These are phyloP conservation scores for Carollia perspicillata DNA, from an alignment of 2,113 vertebrate genomes.

Conservation along the genomic window DNA sequence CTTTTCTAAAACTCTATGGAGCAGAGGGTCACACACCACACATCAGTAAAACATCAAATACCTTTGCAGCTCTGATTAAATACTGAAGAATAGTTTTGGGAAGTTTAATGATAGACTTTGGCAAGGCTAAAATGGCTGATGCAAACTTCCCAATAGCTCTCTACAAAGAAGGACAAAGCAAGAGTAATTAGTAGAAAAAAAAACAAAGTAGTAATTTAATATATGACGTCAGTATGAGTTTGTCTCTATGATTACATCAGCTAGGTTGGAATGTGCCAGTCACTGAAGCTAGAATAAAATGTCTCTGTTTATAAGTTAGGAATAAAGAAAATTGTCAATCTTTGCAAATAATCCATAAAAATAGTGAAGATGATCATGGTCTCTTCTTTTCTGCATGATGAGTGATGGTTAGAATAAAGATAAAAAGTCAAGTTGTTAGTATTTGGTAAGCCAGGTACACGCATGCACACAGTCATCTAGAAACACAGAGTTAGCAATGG, in stretches of 20 bases:
- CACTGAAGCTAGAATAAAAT: constrained; percentile 20
- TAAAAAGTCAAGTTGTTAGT: constrained; percentile 27
- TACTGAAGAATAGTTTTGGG: constrained; percentile 99
- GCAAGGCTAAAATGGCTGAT: constrained; percentile 97
- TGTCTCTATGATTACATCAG: neutral
- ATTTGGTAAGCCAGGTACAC: neutral
- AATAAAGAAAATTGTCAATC: neutral
- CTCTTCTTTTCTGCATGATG: neutral
- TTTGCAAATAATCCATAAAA: neutral
- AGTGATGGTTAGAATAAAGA: constrained; percentile 13
- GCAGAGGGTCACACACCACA: constrained; percentile 70
- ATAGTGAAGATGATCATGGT: neutral
- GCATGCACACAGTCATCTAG: neutral
- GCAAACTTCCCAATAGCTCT: constrained; percentile 99
- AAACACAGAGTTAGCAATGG: neutral
- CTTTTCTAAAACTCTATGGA: constrained; percentile 61
- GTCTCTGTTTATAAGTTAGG: neutral
- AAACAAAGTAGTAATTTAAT: constrained; percentile 55
- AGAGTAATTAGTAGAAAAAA: constrained; percentile 87
- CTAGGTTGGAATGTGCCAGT: constrained; percentile 35
- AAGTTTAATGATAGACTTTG: constrained; percentile 98
- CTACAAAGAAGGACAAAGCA: constrained; percentile 92
- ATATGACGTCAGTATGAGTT: constrained; percentile 45
- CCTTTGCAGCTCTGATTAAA: constrained; percentile 98
- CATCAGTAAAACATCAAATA: constrained; percentile 83